Evolutionary conservation across 1,140 invertebrate genomes (phyloP).

Genomic region (Saccostrea echinata): DNA sequence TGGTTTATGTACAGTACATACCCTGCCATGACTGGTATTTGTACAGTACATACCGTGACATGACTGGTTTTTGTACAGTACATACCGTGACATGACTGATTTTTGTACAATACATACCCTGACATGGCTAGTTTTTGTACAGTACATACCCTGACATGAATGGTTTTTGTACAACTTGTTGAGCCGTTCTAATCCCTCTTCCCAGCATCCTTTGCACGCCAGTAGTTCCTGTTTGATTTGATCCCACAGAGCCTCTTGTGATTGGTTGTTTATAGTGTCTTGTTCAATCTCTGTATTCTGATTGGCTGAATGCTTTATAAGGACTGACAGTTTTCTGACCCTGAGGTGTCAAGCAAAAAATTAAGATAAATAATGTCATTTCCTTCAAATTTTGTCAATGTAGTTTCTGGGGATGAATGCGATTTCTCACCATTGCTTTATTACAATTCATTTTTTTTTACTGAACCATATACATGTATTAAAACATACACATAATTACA

Average conservation of each 20-base stretch:
- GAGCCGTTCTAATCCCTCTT: slow-evolving; percentile 62
- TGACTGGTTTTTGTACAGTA: too few relatives aligned
- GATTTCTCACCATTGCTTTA: too few relatives aligned
- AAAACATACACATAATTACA: too few relatives aligned
- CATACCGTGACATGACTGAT: too few relatives aligned
- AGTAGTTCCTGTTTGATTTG: slow-evolving; percentile 68
- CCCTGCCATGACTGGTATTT: too few relatives aligned
- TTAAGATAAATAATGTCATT: background rate
- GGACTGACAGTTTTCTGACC: slow-evolving; percentile 50
- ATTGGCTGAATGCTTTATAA: slow-evolving; percentile 48
- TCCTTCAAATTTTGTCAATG: background rate
- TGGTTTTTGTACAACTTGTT: slow-evolving; percentile 58
- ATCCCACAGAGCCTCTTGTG: slow-evolving; percentile 51
- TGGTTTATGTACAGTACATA: too few relatives aligned
- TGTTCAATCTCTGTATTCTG: slow-evolving; percentile 37
- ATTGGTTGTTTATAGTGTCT: background rate
- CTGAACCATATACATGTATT: too few relatives aligned
- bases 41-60: too few relatives aligned
- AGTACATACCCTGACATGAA: background rate
- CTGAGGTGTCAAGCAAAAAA: slow-evolving; percentile 44
- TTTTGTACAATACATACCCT: background rate
- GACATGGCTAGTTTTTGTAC: too few relatives aligned
- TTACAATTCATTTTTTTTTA: too few relatives aligned
- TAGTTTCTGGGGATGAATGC: background rate
- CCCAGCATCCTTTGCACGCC: slow-evolving; percentile 70